These are phyloP conservation scores for Laticauda colubrina DNA, from an alignment of 2,113 vertebrate genomes.

Conservation along the genomic window DNA sequence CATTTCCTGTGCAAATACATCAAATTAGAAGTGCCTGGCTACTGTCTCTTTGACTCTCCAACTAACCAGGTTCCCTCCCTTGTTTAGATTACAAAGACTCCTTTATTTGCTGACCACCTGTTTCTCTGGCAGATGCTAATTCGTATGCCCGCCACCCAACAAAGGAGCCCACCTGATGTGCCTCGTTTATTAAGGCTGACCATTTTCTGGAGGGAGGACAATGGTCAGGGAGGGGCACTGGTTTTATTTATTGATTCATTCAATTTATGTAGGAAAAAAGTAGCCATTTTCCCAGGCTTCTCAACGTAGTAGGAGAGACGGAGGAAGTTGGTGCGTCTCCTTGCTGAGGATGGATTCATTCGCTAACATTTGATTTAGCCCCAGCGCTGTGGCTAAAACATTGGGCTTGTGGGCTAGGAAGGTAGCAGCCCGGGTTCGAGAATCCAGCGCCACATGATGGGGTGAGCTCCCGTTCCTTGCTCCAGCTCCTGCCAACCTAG, in stretches of 20 bases:
- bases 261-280: too few relatives aligned
- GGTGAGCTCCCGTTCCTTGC: background rate
- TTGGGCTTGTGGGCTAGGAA: background rate
- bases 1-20: background rate
- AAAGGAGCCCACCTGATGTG: background rate
- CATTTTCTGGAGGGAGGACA: background rate
- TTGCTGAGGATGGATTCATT: background rate
- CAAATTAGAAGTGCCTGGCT: background rate
- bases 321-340: background rate
- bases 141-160: background rate
- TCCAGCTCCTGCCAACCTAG: too few relatives aligned
- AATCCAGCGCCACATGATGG: too few relatives aligned
- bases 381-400: background rate
- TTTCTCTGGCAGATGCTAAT: background rate
- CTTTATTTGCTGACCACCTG: constrained; percentile 2
- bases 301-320: background rate
- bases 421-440: background rate
- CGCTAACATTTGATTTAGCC: background rate
- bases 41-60: background rate
- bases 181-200: background rate
- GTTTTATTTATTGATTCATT: background rate
- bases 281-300: background rate
- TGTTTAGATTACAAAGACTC: background rate
- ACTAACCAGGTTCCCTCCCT: background rate
- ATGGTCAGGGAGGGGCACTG: background rate